These are phyloP conservation scores for Drosophila anomalipes DNA, from an alignment of 2,888 invertebrate genomes.

Conservation along the genomic window DNA sequence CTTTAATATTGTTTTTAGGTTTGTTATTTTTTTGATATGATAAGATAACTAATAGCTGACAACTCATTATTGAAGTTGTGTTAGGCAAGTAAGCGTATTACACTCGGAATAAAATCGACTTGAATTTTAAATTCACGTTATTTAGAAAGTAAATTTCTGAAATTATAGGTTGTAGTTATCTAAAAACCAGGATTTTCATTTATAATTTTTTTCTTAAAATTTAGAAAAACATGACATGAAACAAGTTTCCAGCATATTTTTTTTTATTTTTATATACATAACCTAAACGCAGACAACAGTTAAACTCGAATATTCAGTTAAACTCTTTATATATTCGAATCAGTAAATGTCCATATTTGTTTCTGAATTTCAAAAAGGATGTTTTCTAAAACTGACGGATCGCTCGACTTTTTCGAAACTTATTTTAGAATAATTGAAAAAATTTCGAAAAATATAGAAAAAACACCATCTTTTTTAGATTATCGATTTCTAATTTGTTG, in stretches of 20 bases:
- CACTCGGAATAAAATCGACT: not conserved
- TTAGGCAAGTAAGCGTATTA: not conserved
- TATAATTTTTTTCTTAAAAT: accelerated
- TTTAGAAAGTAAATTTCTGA: not conserved
- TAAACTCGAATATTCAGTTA: no score
- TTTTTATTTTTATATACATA: no score
- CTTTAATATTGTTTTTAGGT: not conserved
- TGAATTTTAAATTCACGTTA: not conserved
- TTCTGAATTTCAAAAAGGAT: no score
- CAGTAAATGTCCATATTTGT: no score
- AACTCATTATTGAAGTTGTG: not conserved
- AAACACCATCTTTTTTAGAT: not conserved
- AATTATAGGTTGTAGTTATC: not conserved
- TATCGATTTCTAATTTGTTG: not conserved
- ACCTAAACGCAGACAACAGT: no score
- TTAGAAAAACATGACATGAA: not conserved
- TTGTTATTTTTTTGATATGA: not conserved
- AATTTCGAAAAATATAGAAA: not conserved
- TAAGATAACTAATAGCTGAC: not conserved
- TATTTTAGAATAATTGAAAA: not conserved
- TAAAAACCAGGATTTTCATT: not conserved
- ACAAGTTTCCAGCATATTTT: not conserved
- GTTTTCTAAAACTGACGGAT: not conserved
- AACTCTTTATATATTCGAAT: no score
- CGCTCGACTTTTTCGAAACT: not conserved